Conservation (phyloP, 1,140 invertebrate species). For the Megathymus violae region DNA sequence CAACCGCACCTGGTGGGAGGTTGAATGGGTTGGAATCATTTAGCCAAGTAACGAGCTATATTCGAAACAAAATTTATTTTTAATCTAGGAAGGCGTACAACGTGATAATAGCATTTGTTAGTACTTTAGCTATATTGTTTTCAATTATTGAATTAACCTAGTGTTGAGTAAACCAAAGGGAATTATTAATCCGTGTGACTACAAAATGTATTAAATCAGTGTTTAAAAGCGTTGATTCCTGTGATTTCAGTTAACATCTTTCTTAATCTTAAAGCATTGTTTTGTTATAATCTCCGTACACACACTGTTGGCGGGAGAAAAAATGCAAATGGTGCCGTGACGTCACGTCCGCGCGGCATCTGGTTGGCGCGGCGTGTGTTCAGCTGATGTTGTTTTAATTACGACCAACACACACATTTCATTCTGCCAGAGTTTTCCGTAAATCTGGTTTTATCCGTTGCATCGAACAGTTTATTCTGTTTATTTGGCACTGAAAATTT, state of each 20-base stretch:
- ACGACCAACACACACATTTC: slow-evolving; percentile 52
- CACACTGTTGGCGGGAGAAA: slow-evolving; percentile 44
- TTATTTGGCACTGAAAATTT: too few relatives aligned
- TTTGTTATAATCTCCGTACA: slow-evolving; percentile 29
- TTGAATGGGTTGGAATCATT: too few relatives aligned
- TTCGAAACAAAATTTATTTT: too few relatives aligned
- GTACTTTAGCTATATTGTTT: too few relatives aligned
- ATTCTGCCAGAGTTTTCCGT: slow-evolving; percentile 47
- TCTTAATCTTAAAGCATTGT: neutral
- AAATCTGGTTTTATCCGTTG: slow-evolving; percentile 23
- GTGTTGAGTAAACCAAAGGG: too few relatives aligned
- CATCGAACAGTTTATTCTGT: slow-evolving; percentile 6
- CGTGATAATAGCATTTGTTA: too few relatives aligned
- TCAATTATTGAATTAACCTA: too few relatives aligned
- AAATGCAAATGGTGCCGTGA: slow-evolving; percentile 63
- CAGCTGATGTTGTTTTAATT: slow-evolving; percentile 66
- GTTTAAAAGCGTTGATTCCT: neutral
- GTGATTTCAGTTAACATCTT: too few relatives aligned
- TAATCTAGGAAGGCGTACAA: too few relatives aligned
- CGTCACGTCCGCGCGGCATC: slow-evolving; percentile 53
- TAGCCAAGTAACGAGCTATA: too few relatives aligned
- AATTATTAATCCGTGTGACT: too few relatives aligned
- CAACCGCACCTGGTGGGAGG: too few relatives aligned
- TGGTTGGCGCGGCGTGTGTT: slow-evolving; percentile 48
- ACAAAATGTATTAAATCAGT: neutral